Evolutionary conservation across 2,113 vertebrate genomes (phyloP).

Genomic region (Catharus bicknelli): DNA sequence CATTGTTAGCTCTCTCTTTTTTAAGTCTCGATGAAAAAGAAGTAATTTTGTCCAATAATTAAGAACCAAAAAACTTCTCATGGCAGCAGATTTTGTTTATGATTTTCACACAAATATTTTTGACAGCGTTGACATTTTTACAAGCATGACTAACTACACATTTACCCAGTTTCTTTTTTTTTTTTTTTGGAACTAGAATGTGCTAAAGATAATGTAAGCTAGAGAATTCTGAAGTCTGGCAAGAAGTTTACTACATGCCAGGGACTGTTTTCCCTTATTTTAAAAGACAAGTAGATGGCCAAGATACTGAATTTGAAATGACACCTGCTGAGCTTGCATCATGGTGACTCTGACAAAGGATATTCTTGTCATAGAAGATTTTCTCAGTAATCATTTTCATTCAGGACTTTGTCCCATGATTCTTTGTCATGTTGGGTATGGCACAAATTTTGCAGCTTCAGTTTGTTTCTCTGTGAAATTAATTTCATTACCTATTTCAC

Average conservation of each 20-base stretch:
- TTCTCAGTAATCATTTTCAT: not conserved
- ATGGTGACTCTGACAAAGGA: not conserved
- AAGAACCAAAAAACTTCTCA: slow-evolving; percentile 50
- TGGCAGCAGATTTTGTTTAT: slow-evolving; percentile 65
- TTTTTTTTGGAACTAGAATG: slow-evolving; percentile 18
- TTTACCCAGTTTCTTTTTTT: slow-evolving; percentile 21
- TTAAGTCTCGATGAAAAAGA: slow-evolving; percentile 28
- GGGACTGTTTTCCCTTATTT: slow-evolving; percentile 10
- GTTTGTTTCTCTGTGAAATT: not conserved
- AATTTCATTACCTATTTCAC: not conserved
- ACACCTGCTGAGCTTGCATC: slow-evolving; percentile 21
- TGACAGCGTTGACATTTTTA: slow-evolving; percentile 54
- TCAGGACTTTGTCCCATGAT: not conserved
- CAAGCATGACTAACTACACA: slow-evolving; percentile 56
- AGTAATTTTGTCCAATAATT: slow-evolving; percentile 51
- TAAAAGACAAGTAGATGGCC: slow-evolving; percentile 26
- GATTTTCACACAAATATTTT: slow-evolving; percentile 63
- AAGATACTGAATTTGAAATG: slow-evolving; percentile 27
- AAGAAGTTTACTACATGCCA: slow-evolving; percentile 18
- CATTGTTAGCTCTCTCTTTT: slow-evolving; percentile 20
- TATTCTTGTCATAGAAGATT: not conserved
- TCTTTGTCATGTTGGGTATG: not conserved
- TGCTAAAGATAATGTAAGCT: slow-evolving; percentile 24
- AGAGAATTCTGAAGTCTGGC: slow-evolving; percentile 32
- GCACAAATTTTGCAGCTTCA: not conserved